Evolutionary conservation across 1,140 invertebrate genomes (phyloP), one percentile per base, ranked within the genome.

Genomic region (Scaptodrosophila lebanonensis): DNA sequence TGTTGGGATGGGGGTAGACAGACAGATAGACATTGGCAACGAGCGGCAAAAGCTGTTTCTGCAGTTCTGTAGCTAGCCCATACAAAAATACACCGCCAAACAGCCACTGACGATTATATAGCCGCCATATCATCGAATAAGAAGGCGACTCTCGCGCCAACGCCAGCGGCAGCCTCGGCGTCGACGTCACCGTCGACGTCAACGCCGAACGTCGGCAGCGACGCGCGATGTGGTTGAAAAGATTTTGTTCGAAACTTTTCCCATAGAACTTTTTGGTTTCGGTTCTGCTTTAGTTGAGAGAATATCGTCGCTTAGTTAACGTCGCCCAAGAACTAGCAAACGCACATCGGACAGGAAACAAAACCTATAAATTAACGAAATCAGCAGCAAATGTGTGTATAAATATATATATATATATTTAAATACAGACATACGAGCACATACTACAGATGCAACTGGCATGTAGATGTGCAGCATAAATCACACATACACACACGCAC

Each of bases 281-380:
- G 33, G 61, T 83, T 86, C 82, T 79, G 75, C 84, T 86, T 86
- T 83, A 86, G 84, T 86, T 86, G 84, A 86, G 84, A 86, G 84
- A 86, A 86, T 83, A 86, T 76, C 84, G 84, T 86, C 84, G 84
- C 84, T 86, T 86, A 71, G 84, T 83, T 79, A 86, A 86, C 84
- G 84, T 86, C 79, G 68, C 77, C 65, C 75, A 64, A 65, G 66
- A 71, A 63, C 51, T 49, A 42, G 45, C 43, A 25, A 25, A 25
- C 22, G 22, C 57, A 66, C 53, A 38, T 65, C 61, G 43, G 59
- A 43, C 45, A 56, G 20, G 49, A 29, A 45, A 32, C 58, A 22
- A 71, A 43, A 60, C 58, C 48, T 53, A 43, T 39, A 68, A 49
- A 66, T 40, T 20, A 56, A 9, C 15, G 15, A 40, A 18, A 45